Percentiles rank a stretch among this genome's conserved stretches.
These are phyloP conservation scores for Dasyurus viverrinus DNA, from an alignment of 2,113 vertebrate species.

Conservation along the genomic window DNA sequence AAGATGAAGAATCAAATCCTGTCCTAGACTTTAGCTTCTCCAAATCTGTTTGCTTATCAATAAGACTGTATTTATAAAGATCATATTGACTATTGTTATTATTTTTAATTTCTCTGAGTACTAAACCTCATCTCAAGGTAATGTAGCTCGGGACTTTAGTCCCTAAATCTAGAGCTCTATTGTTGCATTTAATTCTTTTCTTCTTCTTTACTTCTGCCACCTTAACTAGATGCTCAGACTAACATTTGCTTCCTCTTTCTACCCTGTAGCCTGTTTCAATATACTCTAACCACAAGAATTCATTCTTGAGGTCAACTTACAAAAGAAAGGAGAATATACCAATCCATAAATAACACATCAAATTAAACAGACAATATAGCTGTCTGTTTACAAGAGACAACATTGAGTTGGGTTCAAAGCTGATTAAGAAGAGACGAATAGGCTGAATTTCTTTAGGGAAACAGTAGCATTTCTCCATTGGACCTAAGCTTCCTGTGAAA, in stretches of 20 bases:
- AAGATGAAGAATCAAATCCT: neutral
- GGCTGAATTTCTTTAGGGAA: neutral
- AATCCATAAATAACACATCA: neutral
- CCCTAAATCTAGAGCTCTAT: neutral
- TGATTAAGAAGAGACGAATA: neutral
- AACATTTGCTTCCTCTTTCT: neutral
- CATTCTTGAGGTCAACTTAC: neutral
- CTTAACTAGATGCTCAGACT: neutral
- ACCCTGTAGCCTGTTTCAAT: neutral
- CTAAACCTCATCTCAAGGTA: neutral
- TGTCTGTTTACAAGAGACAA: neutral
- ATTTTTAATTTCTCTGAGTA: neutral
- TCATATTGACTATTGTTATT: neutral
- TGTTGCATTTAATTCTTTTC: neutral
- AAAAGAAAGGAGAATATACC: neutral
- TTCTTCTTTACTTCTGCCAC: neutral
- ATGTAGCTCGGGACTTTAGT: neutral
- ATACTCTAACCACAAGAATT: neutral
- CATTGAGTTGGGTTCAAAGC: neutral
- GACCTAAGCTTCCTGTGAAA: neutral
- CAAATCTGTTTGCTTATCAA: neutral
- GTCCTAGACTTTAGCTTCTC: neutral
- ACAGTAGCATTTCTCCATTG: neutral
- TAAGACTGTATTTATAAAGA: neutral
- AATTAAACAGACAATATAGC: neutral